Evolutionary conservation across 2,113 vertebrate species (phyloP), one percentile per base, ranked within the genome.

Genomic region (Lethenteron camtschaticum): DNA sequence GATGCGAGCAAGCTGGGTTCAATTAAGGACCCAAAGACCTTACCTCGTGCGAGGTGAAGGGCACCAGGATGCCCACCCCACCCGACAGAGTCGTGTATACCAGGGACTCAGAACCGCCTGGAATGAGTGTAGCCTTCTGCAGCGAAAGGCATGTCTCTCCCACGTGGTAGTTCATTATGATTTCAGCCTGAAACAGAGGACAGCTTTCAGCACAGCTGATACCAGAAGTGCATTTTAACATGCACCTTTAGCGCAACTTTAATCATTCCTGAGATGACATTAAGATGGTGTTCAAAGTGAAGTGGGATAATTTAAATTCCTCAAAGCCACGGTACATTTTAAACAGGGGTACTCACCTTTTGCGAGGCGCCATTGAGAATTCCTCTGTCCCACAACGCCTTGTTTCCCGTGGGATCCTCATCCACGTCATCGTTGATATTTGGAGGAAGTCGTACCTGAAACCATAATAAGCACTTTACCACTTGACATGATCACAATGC

Each of bases 381-480:
- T 1, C 94, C 94, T 18, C 94, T 81, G 77, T 99, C 92, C 91
- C 94, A 99, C 14, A 99, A 78, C 1, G 91, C 94, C 80, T 99
- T 97, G 82, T 97, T 99, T 73, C 94, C 94, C 1, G 92, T 99
- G 13, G 94, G 92, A 76, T 99, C 94, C 74, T 99, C 92, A 70
- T 97, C 94, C 12, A 99, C 94, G 69, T 99, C 94, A 16, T 99
- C 94, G 0, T 91, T 99, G 56, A 88, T 97, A 76, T 99, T 99
- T 69, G 87, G 86, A 4, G 92, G 94, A 55, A 99, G 79, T 56
- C 94, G 86, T 57, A 99, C 92, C 92, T 99, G 72, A 0, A 12
- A 70, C 2, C 16, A 56, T 56, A 41, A 68, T 55, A 68, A 56
- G 4, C 20, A 2, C 16, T n/a, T 55, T 12, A 56, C 41, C 16